phyloP scores from a whole-genome alignment of 1,140 invertebrate genomes.

The Ceratoteleas bidentatus region DNA sequence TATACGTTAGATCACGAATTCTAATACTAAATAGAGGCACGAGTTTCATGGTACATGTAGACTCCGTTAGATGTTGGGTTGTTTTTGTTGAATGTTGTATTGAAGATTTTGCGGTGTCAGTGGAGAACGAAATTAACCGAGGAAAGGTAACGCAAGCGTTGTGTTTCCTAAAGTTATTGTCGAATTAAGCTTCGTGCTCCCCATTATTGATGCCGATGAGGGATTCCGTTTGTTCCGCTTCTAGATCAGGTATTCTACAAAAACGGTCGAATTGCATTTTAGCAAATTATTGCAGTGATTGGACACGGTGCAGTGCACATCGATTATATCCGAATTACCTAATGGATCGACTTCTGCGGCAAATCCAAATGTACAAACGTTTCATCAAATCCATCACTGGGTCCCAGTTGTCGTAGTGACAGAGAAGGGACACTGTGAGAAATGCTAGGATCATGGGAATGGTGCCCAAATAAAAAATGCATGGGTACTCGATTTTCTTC shows the following conservation, averaged over 20 bases:
- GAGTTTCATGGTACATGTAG: slow-evolving; percentile 48
- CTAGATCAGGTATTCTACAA: slow-evolving; percentile 57
- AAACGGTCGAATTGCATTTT: slow-evolving; percentile 6
- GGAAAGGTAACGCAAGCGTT: slow-evolving; percentile 49
- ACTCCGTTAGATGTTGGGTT: slow-evolving; percentile 3
- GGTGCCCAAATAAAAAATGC: slow-evolving; percentile 90
- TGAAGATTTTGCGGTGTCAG: slow-evolving; percentile 1
- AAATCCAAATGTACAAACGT: slow-evolving; percentile 83
- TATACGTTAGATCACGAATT: slow-evolving; percentile 30
- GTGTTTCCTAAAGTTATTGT: slow-evolving; percentile 72
- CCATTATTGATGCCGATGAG: slow-evolving; percentile 85
- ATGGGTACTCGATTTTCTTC: slow-evolving; percentile 88
- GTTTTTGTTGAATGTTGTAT: background rate
- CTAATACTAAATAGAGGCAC: slow-evolving; percentile 52
- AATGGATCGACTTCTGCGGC: slow-evolving; percentile 80
- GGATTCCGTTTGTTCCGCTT: slow-evolving; percentile 82
- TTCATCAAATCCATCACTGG: slow-evolving; percentile 86
- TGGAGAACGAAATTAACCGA: slow-evolving; percentile 17
- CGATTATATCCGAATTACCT: slow-evolving; percentile 71
- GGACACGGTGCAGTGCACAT: too few species aligned
- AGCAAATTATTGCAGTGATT: background rate
- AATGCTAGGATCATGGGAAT: slow-evolving; percentile 91
- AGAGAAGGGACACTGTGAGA: slow-evolving; percentile 87
- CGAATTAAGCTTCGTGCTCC: slow-evolving; percentile 83
- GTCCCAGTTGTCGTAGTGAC: slow-evolving; percentile 93